These are phyloP conservation scores for Alcedo atthis DNA, from an alignment of 2,797 vertebrate species.

Conservation along the genomic window DNA sequence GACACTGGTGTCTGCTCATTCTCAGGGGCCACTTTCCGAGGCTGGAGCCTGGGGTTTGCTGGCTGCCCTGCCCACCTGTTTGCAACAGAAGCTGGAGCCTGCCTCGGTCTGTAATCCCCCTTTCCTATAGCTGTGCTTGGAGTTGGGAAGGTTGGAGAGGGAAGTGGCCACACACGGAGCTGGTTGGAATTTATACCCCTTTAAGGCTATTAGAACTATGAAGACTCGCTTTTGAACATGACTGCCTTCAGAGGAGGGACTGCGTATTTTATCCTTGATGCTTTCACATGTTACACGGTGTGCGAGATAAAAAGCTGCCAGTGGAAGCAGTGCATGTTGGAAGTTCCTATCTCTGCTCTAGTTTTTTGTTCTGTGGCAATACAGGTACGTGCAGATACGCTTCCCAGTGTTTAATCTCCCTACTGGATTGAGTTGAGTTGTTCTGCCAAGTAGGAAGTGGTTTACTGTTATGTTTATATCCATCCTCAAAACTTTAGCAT, in stretches of 20 bases:
- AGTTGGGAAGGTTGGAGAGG: not conserved
- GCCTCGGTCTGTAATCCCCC: not conserved
- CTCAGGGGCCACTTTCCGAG: not conserved
- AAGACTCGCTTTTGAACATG: not conserved
- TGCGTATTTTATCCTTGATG: not conserved
- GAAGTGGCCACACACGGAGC: rapidly evolving
- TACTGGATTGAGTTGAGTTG: not conserved
- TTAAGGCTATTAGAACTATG: not conserved
- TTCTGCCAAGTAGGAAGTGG: not conserved
- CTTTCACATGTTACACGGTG: not conserved
- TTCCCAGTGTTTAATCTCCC: not conserved
- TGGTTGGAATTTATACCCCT: not conserved
- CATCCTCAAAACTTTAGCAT: not conserved
- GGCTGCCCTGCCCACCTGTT: not conserved
- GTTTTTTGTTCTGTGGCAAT: not conserved
- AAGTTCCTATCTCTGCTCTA: not conserved
- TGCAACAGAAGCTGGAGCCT: not conserved
- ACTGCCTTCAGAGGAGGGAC: not conserved
- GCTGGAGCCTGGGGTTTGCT: rapidly evolving
- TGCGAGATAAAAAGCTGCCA: not conserved
- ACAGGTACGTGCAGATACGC: not conserved
- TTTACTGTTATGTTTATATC: not conserved
- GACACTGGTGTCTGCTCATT: not conserved
- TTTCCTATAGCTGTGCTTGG: not conserved
- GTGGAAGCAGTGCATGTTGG: rapidly evolving